Evolutionary conservation across 2,797 vertebrate genomes (phyloP), one percentile per base, ranked within the genome.

Genomic region (Sardinella longiceps): DNA sequence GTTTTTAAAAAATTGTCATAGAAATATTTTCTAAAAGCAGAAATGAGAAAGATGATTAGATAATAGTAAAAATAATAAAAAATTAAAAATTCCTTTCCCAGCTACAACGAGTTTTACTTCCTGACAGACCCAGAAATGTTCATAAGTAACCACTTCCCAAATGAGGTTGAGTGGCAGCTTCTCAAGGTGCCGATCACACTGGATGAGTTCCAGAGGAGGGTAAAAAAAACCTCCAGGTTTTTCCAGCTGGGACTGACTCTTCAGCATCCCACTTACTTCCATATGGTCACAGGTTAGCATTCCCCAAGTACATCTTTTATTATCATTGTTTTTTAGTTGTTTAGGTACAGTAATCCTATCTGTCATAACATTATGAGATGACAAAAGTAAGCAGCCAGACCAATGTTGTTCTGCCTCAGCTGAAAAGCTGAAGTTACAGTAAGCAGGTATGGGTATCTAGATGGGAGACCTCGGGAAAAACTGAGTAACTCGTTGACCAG

Each of bases 61-160:
- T 30, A 66, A 66, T 33, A 23, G 1, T n/a, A 6, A 58, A 1
- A n/a, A n/a, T n/a, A n/a, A 14, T 3, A 53, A 53, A 20, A 1
- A 5, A 3, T 23, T 18, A 14, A 2, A n/a, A n/a, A 20, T 6
- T 53, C n/a, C n/a, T n/a, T 15, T 82, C 82, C 1, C 86, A 95
- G 92, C 37, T 88, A 91, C 0, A 83, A 93, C 0, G 93, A 92
- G 5, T 93, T 94, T 83, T 93, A 86, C 85, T 93, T 94, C 84
- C 89, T 95, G n/a, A 86, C 92, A 0, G 86, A 94, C 63, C 94
- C 94, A 0, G 92, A 95, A 53, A 87, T 87, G 80, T 93, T 95
- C 84, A 86, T 83, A 1, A 90, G 90, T 80, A 89, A 89, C 23
- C 93, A 93, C 18, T 90, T 83, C 89, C 93, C 95, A 0, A 88